These are phyloP conservation scores for Mallotus villosus DNA, from an alignment of 2,797 vertebrate genomes.

Conservation along the genomic window DNA sequence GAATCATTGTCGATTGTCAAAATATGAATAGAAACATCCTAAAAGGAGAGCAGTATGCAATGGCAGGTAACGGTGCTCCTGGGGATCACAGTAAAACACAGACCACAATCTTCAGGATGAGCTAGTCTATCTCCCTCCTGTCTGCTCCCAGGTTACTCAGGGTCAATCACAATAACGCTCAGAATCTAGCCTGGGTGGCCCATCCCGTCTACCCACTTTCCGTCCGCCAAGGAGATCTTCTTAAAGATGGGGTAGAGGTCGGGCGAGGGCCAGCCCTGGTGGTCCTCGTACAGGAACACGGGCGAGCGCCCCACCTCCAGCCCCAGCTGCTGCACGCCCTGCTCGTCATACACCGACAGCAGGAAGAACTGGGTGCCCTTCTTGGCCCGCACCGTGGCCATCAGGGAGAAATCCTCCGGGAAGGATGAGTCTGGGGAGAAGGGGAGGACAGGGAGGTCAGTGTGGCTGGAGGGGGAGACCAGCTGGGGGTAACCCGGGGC, in stretches of 20 bases:
- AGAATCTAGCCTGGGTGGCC: background rate
- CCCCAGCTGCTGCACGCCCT: conserved; percentile 84
- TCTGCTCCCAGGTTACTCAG: conserved; percentile 22
- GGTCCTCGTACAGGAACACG: conserved; percentile 84
- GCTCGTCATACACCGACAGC: conserved; percentile 83
- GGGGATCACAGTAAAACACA: too few relatives aligned
- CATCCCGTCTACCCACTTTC: conserved; percentile 78
- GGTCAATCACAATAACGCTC: conserved; percentile 7
- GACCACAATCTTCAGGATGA: too few relatives aligned
- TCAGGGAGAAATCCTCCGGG: conserved; percentile 85
- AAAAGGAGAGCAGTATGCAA: too few relatives aligned
- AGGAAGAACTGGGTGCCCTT: conserved; percentile 80
- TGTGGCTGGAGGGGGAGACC: too few relatives aligned
- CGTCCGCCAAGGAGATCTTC: conserved; percentile 83
- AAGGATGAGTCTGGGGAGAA: conserved; percentile 75
- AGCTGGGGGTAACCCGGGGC: too few relatives aligned
- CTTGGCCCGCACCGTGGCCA: conserved; percentile 80
- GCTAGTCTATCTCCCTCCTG: background rate
- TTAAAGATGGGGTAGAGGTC: conserved; percentile 82
- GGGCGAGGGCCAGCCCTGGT: conserved; percentile 74
- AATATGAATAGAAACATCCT: too few relatives aligned
- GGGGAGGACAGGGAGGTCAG: background rate
- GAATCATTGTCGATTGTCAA: too few relatives aligned
- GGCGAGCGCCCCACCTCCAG: conserved; percentile 81
- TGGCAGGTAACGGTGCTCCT: too few relatives aligned